Evolutionary conservation across 1,140 invertebrate species (phyloP), one percentile per base, ranked within the genome.

Genomic region (Lepidurus packardi): DNA sequence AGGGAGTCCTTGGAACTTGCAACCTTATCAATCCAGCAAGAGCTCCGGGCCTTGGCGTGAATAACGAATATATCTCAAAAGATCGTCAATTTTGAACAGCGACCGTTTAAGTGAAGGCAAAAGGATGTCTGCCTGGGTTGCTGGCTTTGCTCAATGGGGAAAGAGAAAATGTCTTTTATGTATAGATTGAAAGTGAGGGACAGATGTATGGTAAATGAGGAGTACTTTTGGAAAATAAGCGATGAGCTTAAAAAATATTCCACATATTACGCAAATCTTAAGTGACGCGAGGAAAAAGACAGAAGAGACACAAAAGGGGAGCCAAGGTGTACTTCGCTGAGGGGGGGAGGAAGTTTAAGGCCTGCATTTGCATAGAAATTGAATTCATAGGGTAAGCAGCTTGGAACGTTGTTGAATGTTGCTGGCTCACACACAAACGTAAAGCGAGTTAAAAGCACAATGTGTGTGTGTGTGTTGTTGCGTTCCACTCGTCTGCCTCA

Each of bases 341-440:
- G 21, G 21, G 34, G 34, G 21, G 53, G 53, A 65, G 53, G 53
- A 65, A 65, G 53, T 65, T 21, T 34, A 34, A 65, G 21, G 53
- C 16, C 53, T 65, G 53, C 8, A 65, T 65, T 65, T n/a, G 53
- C 53, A 65, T 65, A 65, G 53, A 65, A 65, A 65, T 65, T 65
- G 53, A 65, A 65, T 65, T 65, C 53, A 65, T 65, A 65, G 53
- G 53, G 53, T 65, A 65, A 65, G 53, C 53, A 65, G 53, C 16
- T 21, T 65, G 53, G 16, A 65, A n/a, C 21, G 53, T 21, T 65
- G 16, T 65, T 65, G 53, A 65, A 65, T 65, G 53, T 65, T 65
- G 53, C 53, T 65, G 16, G 16, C 21, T 21, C 13, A 21, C 53
- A 65, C 53, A 34, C 8, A 65, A 65, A 65, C 53, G 53, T 21